Evolutionary conservation across 2,888 invertebrate species (phyloP).

Genomic region (Volucella inflata): DNA sequence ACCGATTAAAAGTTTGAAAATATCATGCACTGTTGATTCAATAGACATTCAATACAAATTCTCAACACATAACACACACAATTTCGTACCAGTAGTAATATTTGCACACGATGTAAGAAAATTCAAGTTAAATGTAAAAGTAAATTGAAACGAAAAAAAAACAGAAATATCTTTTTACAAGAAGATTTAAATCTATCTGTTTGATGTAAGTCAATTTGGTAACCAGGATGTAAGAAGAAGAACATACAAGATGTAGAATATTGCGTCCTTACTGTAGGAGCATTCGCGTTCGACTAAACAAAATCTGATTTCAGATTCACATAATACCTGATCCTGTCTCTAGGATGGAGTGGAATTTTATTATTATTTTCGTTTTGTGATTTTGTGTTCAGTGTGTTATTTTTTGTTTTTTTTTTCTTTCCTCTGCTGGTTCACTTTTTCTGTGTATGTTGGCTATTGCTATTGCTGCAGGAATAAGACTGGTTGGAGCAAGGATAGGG

Average conservation of each 20-base stretch:
- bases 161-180: conserved; percentile 31
- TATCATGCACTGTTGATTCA: conserved; percentile 54
- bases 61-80: conserved; percentile 12
- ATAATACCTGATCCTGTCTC: conserved; percentile 76
- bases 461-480: conserved; percentile 74
- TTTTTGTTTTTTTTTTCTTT: conserved; percentile 15
- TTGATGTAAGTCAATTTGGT: conserved; percentile 51
- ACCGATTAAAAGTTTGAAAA: conserved; percentile 19
- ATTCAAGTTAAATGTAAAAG: conserved; percentile 25
- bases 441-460: conserved; percentile 70
- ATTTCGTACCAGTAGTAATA: not conserved
- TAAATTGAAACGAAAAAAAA: conserved; percentile 14
- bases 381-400: conserved; percentile 8
- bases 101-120: conserved; percentile 19
- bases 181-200: conserved; percentile 9
- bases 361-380: conserved; percentile 72
- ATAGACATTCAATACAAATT: conserved; percentile 17
- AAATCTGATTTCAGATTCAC: conserved; percentile 74
- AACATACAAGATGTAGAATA: conserved; percentile 64
- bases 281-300: conserved; percentile 82
- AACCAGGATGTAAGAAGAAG: conserved; percentile 57
- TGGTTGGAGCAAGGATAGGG: conserved; percentile 56
- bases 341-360: conserved; percentile 73
- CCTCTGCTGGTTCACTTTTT: conserved; percentile 52
- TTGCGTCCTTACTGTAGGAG: conserved; percentile 83